These are phyloP conservation scores for Chaetops frenatus DNA, from an alignment of 2,113 vertebrate genomes.

Conservation along the genomic window DNA sequence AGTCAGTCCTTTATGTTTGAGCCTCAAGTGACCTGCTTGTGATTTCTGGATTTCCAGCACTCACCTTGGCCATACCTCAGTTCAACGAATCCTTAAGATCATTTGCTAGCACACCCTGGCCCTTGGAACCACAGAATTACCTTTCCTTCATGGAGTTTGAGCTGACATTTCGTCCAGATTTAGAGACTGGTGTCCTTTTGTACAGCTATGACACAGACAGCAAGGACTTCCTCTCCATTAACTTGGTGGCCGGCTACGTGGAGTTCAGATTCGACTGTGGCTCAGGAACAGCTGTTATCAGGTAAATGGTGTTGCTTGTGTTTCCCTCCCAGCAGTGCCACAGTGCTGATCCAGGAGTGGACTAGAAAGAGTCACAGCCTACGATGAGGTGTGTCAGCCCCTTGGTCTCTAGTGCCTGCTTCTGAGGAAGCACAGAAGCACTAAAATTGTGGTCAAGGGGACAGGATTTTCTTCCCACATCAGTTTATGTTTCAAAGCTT, in stretches of 20 bases:
- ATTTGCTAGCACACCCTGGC: conserved; percentile 85
- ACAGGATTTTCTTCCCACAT: neutral
- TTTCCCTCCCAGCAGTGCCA: neutral
- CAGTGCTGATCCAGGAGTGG: neutral
- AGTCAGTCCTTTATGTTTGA: neutral
- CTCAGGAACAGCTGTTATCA: conserved; percentile 86
- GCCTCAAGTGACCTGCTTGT: neutral
- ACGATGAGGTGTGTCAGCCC: neutral
- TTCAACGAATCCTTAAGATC: conserved; percentile 87
- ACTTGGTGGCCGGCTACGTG: conserved; percentile 77
- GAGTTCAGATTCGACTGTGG: conserved; percentile 97
- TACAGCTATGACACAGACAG: conserved; percentile 89
- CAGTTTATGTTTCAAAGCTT: neutral
- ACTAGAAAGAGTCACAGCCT: neutral
- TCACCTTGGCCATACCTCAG: conserved; percentile 82
- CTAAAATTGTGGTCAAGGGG: too few relatives aligned
- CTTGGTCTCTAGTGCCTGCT: neutral
- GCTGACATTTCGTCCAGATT: conserved; percentile 81
- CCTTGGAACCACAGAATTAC: conserved; percentile 83
- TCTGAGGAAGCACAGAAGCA: neutral
- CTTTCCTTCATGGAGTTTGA: conserved; percentile 96
- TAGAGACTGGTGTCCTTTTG: conserved; percentile 80
- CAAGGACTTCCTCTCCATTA: conserved; percentile 89
- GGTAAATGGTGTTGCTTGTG: conserved; percentile 60
- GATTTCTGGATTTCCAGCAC: conserved; percentile 72